phyloP scores from a whole-genome alignment of 1,140 invertebrate genomes.

The Dreissena rostriformis region DNA sequence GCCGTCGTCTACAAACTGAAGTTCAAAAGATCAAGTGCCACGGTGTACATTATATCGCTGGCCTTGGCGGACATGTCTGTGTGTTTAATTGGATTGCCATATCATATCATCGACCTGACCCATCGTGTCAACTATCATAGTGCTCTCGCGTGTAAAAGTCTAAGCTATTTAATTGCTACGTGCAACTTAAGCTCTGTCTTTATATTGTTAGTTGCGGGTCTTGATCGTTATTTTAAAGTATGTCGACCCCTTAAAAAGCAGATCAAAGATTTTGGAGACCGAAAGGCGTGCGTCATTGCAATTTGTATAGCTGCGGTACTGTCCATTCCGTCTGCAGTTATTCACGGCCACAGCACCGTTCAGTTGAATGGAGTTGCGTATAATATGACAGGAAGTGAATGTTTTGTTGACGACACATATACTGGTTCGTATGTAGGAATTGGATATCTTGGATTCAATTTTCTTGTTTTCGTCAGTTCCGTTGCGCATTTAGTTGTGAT shows the following conservation, averaged over 20 bases:
- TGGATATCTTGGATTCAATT: slow-evolving; percentile 31
- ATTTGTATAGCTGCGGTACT: slow-evolving; percentile 9
- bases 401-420: slow-evolving; percentile 42
- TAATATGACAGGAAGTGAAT: slow-evolving; percentile 33
- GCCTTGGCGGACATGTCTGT: slow-evolving; percentile 63
- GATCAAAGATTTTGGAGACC: slow-evolving; percentile 56
- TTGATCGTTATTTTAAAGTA: slow-evolving; percentile 67
- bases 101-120: slow-evolving; percentile 65
- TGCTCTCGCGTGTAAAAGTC: slow-evolving; percentile 53
- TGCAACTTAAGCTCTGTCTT: slow-evolving; percentile 61
- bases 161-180: slow-evolving; percentile 58
- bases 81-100: slow-evolving; percentile 65
- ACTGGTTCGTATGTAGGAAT: background rate
- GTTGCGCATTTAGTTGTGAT: slow-evolving; percentile 20
- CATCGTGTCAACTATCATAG: slow-evolving; percentile 60
- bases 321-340: slow-evolving; percentile 39
- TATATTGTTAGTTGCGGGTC: slow-evolving; percentile 63
- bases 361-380: background rate
- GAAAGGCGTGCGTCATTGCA: slow-evolving; percentile 48
- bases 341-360: slow-evolving; percentile 32
- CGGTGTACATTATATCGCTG: slow-evolving; percentile 62
- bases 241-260: slow-evolving; percentile 63
- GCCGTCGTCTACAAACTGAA: slow-evolving; percentile 60
- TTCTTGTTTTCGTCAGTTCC: slow-evolving; percentile 14
- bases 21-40: slow-evolving; percentile 58